Conservation (phyloP, 2,797 vertebrate species). For the Australoheros facetus region DNA sequence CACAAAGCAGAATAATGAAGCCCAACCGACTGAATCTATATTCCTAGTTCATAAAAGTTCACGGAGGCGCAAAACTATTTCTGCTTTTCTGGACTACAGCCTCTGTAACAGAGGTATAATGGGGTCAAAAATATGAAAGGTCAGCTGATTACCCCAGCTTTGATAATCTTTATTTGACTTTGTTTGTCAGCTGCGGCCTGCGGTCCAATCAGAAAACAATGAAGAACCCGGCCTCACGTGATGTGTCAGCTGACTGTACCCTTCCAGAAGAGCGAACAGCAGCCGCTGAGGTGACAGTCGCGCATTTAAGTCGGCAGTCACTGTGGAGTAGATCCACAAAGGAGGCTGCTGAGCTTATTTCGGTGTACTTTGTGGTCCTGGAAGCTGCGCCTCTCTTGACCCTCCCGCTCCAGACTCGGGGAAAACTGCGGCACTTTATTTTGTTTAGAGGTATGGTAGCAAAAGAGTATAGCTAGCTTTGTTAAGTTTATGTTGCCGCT, state of each 20-base stretch:
- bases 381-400: accelerated
- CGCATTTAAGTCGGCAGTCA: not conserved
- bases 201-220: not conserved
- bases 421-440: not conserved
- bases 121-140: not conserved
- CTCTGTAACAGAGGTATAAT: not conserved
- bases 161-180: not conserved
- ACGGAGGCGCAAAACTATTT: not conserved
- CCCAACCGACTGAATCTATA: not conserved
- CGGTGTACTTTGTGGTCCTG: not conserved
- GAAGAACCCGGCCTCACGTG: constrained; percentile 51
- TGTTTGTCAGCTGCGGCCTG: not conserved
- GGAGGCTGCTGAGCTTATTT: too few species aligned
- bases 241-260: constrained; percentile 70
- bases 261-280: not conserved
- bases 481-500: not conserved
- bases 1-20: not conserved
- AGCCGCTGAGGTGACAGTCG: too few species aligned
- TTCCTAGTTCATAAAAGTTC: not conserved
- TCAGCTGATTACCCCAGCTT: not conserved
- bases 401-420: not conserved
- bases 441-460: not conserved
- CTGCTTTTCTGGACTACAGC: not conserved
- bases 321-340: too few species aligned
- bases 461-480: not conserved